These are phyloP conservation scores for Mus musculus DNA, from an alignment of 2,113 vertebrate species.

Conservation along the genomic window GRCm39 chr11:24267501-24268000, in stretches of 20 bases:
- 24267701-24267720: background rate
- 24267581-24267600: background rate
- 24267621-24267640: constrained; percentile 7
- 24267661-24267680: background rate
- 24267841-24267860: background rate
- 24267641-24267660: background rate
- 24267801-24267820: background rate
- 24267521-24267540: background rate
- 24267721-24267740: background rate
- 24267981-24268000: constrained; percentile 69
- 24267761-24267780: background rate
- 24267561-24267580: background rate
- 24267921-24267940: constrained; percentile 57
- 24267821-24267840: background rate
- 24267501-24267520: background rate
- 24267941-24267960: constrained; percentile 59
- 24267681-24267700: background rate
- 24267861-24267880: background rate
- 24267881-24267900: background rate
- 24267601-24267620: background rate
- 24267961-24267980: constrained; percentile 65
- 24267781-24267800: too few species aligned
- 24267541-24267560: background rate
- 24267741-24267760: background rate
- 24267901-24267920: background rate